Percentiles rank a stretch among this genome's conserved stretches.
Evolutionary conservation across 2,888 invertebrate species (phyloP).

Genomic region (Sphaerophoria rueppellii): DNA sequence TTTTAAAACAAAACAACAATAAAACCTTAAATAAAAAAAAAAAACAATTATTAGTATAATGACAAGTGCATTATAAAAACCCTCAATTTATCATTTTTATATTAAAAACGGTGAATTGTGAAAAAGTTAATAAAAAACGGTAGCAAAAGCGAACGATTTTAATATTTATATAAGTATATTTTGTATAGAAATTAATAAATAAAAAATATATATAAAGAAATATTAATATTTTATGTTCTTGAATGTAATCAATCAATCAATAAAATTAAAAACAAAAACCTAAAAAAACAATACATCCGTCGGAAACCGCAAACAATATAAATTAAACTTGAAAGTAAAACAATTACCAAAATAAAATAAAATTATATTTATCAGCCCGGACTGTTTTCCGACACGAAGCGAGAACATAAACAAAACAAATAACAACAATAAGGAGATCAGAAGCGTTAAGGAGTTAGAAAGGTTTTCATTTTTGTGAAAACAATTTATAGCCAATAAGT

Average conservation of each 20-base stretch:
- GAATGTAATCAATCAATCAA: slow-evolving; percentile 71
- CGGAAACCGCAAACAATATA: slow-evolving; percentile 28
- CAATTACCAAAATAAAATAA: slow-evolving; percentile 29
- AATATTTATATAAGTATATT: slow-evolving; percentile 73
- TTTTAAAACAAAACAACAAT: slow-evolving; percentile 55
- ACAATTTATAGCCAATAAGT: slow-evolving; percentile 66
- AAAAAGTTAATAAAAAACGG: slow-evolving; percentile 51
- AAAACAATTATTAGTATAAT: slow-evolving; percentile 61
- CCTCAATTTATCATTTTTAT: slow-evolving; percentile 73
- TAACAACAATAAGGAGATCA: slow-evolving; percentile 13
- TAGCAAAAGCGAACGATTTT: slow-evolving; percentile 71
- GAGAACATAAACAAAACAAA: slow-evolving; percentile 15
- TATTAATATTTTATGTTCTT: slow-evolving; percentile 71
- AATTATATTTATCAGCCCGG: slow-evolving; percentile 37
- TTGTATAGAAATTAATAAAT: slow-evolving; percentile 71
- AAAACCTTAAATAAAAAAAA: slow-evolving; percentile 25
- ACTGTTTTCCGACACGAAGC: slow-evolving; percentile 56
- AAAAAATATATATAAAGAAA: slow-evolving; percentile 40
- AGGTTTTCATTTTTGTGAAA: slow-evolving; percentile 72
- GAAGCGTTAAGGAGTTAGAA: slow-evolving; percentile 40
- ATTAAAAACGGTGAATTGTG: slow-evolving; percentile 74
- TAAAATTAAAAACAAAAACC: slow-evolving; percentile 58
- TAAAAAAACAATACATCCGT: slow-evolving; percentile 55
- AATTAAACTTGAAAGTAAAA: slow-evolving; percentile 14
- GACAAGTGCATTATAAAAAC: slow-evolving; percentile 69